Percentiles rank a stretch among this genome's conserved stretches.
These are phyloP conservation scores for Diacarnus erythraeanus DNA, from an alignment of 37 sponge, comb jelly and placozoan species.

Conservation along the genomic window DNA sequence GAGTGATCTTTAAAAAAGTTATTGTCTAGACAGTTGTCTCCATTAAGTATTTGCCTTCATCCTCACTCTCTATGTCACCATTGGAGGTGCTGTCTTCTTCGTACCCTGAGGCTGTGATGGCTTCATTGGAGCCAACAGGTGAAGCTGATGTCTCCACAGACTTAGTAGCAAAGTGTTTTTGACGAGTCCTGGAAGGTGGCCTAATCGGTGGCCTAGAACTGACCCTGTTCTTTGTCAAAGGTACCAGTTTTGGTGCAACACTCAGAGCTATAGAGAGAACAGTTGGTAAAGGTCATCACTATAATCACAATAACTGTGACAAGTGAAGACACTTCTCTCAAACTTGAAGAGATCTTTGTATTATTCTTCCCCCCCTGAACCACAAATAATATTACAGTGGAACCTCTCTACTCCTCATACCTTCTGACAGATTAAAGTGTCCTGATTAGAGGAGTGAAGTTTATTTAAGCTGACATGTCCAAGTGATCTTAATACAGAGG, in stretches of 20 bases:
- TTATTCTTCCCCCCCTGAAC: too few relatives aligned
- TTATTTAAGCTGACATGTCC: too few relatives aligned
- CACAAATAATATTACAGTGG: too few relatives aligned
- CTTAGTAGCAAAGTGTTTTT: neutral
- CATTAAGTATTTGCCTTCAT: neutral
- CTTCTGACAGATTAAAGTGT: too few relatives aligned
- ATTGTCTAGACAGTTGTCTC: conserved; percentile 15
- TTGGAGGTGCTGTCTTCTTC: neutral
- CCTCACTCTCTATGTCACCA: neutral
- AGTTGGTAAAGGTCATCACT: too few relatives aligned
- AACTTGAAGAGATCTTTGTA: too few relatives aligned
- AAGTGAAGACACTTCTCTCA: too few relatives aligned
- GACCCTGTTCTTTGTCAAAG: neutral
- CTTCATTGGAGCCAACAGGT: neutral
- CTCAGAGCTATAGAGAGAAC: too few relatives aligned
- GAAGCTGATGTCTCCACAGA: neutral
- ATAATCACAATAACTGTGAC: too few relatives aligned
- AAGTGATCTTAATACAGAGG: too few relatives aligned
- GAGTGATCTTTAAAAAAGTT: neutral
- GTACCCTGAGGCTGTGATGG: neutral
- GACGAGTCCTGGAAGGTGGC: neutral
- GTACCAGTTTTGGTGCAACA: neutral
- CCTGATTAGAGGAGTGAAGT: too few relatives aligned
- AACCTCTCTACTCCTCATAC: too few relatives aligned
- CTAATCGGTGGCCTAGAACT: neutral